phyloP scores from a whole-genome alignment of 1,140 invertebrate genomes.

The Dolichoris vasculosae region DNA sequence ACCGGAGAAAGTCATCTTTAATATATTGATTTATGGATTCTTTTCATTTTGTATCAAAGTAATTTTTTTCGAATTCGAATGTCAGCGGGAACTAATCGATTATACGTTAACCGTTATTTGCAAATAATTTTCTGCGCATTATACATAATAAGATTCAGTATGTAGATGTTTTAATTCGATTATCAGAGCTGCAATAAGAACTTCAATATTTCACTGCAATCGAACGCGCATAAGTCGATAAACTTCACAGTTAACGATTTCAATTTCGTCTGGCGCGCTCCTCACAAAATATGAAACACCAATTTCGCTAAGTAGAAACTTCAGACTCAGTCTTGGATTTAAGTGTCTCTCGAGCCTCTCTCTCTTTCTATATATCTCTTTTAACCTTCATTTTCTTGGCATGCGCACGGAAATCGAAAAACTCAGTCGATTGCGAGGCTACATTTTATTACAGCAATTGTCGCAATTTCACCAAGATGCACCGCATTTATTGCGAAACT shows the following conservation, averaged over 20 bases:
- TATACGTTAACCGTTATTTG: background rate
- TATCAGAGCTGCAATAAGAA: constrained; percentile 8
- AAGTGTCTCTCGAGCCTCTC: background rate
- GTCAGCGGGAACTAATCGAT: background rate
- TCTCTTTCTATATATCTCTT: background rate
- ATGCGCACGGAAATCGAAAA: constrained; percentile 8
- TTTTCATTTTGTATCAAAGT: background rate
- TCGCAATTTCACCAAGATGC: constrained; percentile 25
- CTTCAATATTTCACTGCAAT: constrained; percentile 32
- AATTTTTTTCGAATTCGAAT: too few relatives aligned
- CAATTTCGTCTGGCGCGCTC: constrained; percentile 13
- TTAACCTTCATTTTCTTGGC: background rate
- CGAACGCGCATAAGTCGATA: constrained; percentile 24
- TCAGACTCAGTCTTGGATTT: background rate
- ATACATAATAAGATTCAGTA: constrained; percentile 19
- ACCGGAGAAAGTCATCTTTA: background rate
- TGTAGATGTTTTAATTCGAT: constrained; percentile 32
- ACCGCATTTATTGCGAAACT: background rate
- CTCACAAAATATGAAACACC: constrained; percentile 42
- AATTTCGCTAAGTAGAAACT: constrained; percentile 46
- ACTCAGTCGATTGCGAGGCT: background rate
- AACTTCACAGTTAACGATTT: constrained; percentile 43
- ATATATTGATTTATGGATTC: background rate
- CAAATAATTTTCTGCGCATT: background rate
- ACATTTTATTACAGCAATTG: constrained; percentile 46